These are phyloP conservation scores for Bombylius discolor DNA, from an alignment of 2,888 invertebrate species.

Conservation along the genomic window DNA sequence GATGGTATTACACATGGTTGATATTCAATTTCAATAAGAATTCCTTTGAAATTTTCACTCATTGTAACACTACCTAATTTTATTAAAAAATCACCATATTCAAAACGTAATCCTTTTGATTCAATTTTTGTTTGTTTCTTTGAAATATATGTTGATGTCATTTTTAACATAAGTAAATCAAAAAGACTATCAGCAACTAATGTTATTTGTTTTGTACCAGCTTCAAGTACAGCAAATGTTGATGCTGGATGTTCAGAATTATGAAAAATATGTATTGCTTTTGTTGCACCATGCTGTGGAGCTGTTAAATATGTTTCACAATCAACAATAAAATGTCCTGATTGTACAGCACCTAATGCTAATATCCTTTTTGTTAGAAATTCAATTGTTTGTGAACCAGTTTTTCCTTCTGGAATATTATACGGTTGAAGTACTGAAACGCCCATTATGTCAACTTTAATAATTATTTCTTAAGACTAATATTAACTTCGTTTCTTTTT, in stretches of 20 bases:
- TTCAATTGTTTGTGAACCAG: conserved; percentile 83
- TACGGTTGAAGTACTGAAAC: conserved; percentile 53
- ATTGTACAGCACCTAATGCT: conserved; percentile 73
- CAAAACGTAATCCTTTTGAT: conserved; percentile 76
- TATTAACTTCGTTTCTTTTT: too few species aligned
- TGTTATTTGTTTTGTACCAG: conserved; percentile 72
- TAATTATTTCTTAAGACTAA: too few species aligned
- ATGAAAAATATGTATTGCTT: conserved; percentile 84
- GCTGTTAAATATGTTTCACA: conserved; percentile 85
- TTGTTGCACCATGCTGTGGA: conserved; percentile 49
- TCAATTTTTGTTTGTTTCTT: conserved; percentile 81
- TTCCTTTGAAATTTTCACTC: conserved; percentile 86
- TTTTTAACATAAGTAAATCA: conserved; percentile 79
- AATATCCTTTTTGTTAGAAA: conserved; percentile 70
- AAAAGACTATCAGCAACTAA: conserved; percentile 84
- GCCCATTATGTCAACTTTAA: neutral
- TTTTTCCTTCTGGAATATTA: conserved; percentile 76
- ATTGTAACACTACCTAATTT: conserved; percentile 88
- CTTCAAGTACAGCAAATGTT: conserved; percentile 82
- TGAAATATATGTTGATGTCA: conserved; percentile 74
- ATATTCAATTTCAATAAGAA: conserved; percentile 88
- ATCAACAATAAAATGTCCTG: conserved; percentile 85
- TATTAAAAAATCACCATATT: conserved; percentile 83
- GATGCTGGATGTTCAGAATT: conserved; percentile 93
- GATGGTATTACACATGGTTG: conserved; percentile 77